phyloP scores from a whole-genome alignment of 2,888 invertebrate genomes.

The Phymatocera aterrima region DNA sequence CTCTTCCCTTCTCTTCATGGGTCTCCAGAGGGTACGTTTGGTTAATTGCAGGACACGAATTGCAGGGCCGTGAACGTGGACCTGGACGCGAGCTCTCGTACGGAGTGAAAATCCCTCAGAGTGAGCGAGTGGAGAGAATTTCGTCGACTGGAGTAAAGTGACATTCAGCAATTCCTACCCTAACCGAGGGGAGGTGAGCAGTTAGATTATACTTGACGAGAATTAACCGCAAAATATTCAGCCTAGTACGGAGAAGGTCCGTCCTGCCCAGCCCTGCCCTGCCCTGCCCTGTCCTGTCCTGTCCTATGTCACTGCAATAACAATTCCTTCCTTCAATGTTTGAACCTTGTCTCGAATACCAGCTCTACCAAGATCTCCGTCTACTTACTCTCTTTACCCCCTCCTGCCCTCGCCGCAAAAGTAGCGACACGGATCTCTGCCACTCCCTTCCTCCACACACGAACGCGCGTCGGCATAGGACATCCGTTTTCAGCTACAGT shows the following conservation, averaged over 20 bases:
- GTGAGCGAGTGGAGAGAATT: conserved; percentile 16
- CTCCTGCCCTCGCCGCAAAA: not conserved
- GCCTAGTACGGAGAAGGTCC: not conserved
- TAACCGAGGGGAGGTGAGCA: not conserved
- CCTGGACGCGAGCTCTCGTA: no score
- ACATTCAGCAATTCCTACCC: conserved; percentile 3
- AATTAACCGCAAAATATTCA: conserved; percentile 38
- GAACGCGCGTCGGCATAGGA: not conserved
- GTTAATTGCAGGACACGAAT: conserved; percentile 34
- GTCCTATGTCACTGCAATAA: not conserved
- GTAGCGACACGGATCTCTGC: not conserved
- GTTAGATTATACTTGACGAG: conserved; percentile 5
- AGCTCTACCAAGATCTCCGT: not conserved
- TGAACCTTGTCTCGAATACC: conserved; percentile 1
- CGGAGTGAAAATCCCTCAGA: not conserved
- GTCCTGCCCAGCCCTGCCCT: no score
- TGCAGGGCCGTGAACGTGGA: not conserved
- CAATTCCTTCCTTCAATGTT: conserved; percentile 36
- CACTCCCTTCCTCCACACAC: not conserved
- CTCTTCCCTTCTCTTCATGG: conserved; percentile 24
- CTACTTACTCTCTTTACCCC: conserved; percentile 46
- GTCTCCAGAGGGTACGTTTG: conserved; percentile 26
- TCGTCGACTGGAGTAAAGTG: not conserved
- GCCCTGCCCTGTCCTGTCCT: no score
- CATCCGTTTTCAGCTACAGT: not conserved